Evolutionary conservation across 2,113 vertebrate species (phyloP).

Genomic region (Perca flavescens): DNA sequence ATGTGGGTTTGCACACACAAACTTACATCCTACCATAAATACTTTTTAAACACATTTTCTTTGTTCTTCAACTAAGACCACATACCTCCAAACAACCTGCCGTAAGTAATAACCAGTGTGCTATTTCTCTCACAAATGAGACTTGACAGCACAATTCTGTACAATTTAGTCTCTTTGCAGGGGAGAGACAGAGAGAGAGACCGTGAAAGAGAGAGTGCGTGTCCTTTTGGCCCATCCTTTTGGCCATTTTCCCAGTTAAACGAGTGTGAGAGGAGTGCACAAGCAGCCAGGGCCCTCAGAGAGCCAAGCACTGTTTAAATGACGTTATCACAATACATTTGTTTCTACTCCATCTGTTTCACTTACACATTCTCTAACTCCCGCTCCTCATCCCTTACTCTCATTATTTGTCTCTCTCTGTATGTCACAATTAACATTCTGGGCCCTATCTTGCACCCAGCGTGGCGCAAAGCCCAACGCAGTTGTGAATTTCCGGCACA

Average conservation of each 20-base stretch:
- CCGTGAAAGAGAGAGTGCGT: conserved; percentile 21
- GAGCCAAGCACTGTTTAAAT: conserved; percentile 69
- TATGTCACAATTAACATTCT: conserved; percentile 17
- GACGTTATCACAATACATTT: conserved; percentile 75
- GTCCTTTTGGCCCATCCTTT: conserved; percentile 68
- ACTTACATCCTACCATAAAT: background rate
- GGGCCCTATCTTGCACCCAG: too few relatives aligned
- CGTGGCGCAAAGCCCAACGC: too few relatives aligned
- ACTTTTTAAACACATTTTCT: background rate
- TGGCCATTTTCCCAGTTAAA: conserved; percentile 81
- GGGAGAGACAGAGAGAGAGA: conserved; percentile 6
- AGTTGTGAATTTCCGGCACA: too few relatives aligned
- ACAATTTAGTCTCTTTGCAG: conserved; percentile 78
- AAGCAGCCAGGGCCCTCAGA: conserved; percentile 53
- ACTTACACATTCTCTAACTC: conserved; percentile 41
- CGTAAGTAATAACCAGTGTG: conserved; percentile 56
- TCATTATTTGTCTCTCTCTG: background rate
- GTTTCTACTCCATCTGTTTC: conserved; percentile 68
- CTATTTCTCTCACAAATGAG: conserved; percentile 65
- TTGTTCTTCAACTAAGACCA: background rate
- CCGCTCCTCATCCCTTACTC: conserved; percentile 20
- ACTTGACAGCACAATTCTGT: conserved; percentile 78
- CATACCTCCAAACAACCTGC: conserved; percentile 52
- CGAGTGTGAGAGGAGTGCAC: conserved; percentile 61
- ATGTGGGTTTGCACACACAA: background rate